A percentile compares a stretch with the other conserved stretches of the same genome.
Evolutionary conservation across 2,888 invertebrate species (phyloP).

Genomic region (Hirtodrosophila cameraria): DNA sequence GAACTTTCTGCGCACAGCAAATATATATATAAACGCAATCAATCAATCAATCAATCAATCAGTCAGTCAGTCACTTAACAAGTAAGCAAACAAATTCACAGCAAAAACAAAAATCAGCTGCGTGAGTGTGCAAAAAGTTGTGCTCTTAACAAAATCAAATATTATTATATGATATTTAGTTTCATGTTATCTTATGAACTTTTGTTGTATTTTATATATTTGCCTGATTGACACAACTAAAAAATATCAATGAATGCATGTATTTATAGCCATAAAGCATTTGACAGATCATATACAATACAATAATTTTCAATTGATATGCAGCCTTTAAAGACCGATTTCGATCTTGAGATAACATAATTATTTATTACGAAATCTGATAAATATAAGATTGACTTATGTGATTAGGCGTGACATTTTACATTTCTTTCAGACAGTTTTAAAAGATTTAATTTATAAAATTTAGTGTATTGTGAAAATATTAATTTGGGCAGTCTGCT

Average conservation of each 20-base stretch:
- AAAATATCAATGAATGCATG: conserved; percentile 25
- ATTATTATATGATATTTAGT: conserved; percentile 10
- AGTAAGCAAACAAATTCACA: conserved; percentile 51
- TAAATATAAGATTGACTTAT: too few species aligned
- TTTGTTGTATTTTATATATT: conserved; percentile 18
- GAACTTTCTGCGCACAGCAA: conserved; percentile 56
- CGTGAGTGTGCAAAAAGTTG: conserved; percentile 30
- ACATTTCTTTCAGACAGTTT: too few species aligned
- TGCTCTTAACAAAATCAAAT: conserved; percentile 8
- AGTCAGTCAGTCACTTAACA: conserved; percentile 43
- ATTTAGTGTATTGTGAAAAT: too few species aligned
- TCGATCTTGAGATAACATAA: neutral
- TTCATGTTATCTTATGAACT: conserved; percentile 9
- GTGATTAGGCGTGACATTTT: too few species aligned
- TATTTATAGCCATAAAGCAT: conserved; percentile 29
- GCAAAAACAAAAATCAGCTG: conserved; percentile 11
- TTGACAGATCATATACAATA: conserved; percentile 8
- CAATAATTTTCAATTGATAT: conserved; percentile 19
- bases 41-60: conserved; percentile 59
- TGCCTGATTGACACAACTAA: conserved; percentile 8
- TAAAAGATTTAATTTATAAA: too few species aligned
- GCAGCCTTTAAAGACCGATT: neutral
- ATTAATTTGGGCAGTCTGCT: too few species aligned
- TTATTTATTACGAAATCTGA: too few species aligned
- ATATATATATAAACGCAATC: conserved; percentile 26